Conservation (phyloP, 2,797 vertebrate genomes). For the Phrynocephalus vlangalii region DNA sequence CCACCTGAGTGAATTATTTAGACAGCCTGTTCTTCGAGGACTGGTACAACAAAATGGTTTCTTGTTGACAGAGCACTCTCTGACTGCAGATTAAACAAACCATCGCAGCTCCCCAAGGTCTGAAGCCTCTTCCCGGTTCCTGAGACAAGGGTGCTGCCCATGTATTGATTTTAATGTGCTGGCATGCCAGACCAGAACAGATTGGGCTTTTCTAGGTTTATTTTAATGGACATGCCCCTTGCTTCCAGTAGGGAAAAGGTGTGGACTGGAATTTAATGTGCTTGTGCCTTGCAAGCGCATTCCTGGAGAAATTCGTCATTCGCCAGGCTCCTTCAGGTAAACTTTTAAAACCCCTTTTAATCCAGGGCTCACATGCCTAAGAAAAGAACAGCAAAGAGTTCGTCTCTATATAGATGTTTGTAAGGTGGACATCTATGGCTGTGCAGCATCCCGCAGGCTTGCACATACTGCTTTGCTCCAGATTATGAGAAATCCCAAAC, state of each 20-base stretch:
- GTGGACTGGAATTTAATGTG: background rate
- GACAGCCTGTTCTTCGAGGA: constrained; percentile 42
- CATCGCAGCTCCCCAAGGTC: background rate
- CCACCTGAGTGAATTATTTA: constrained; percentile 43
- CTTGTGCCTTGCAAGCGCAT: background rate
- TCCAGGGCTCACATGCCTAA: background rate
- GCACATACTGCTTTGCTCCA: no score
- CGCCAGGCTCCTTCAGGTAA: background rate
- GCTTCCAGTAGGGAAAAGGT: background rate
- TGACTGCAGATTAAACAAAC: background rate
- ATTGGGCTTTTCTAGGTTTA: background rate
- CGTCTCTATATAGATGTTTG: no score
- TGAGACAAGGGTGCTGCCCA: background rate
- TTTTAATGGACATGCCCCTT: background rate
- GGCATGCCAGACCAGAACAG: background rate
- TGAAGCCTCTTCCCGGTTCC: background rate
- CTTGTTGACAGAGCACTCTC: constrained; percentile 25
- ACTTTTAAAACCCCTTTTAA: background rate
- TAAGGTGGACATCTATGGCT: no score
- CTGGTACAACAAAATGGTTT: constrained; percentile 40
- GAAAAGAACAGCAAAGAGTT: background rate
- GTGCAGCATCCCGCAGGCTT: no score
- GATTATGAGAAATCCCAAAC: no score
- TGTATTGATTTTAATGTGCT: accelerated
- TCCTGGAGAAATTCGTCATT: background rate